Evolutionary conservation across 2,113 vertebrate species (phyloP), one percentile per base, ranked within the genome.

Genomic region (Corvus hawaiiensis): DNA sequence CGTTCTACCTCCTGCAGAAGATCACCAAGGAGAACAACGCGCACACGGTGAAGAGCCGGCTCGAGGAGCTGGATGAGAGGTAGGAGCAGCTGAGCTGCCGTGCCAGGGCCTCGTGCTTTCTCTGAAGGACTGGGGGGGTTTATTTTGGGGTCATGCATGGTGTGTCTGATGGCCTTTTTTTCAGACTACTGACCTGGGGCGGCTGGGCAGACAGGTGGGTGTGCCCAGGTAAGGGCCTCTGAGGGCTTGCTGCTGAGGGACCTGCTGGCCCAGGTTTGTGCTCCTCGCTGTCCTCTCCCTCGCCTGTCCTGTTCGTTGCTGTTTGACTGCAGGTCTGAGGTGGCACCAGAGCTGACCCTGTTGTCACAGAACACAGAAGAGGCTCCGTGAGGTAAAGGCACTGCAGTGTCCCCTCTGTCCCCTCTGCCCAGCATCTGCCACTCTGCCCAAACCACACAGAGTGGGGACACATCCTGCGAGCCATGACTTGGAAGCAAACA

Each of bases 31-130:
- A 99, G 97, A 99, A 98, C 96, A 99, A 99, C 13, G 98, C 98
- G 74, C 99, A 99, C 75, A 98, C 99, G 0, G 98, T 99, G 95
- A 99, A 99, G 97, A 99, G 97, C 95, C 98, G 99, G 32, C 98
- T 99, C 18, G 99, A 99, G 97, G 99, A 99, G 64, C 98, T 99
- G 44, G 99, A 99, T 33, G 99, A 99, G 97, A 99, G 99, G 99
- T 99, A 98, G 97, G 98, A 78, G 69, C 44, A 6, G 86, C 85
- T 9, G 21, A 20, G 39, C 6, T 24, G 80, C 89, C 15, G 39
- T 35, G 39, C 58, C 44, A 24, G 46, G 87, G 58, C 49, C n/a
- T 80, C 8, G 17, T 55, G 71, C 43, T 94, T 68, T 26, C 52
- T 71, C 54, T 87, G 39, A 80, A 91, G 69, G 93, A 16, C 18